These are phyloP conservation scores for Charina bottae DNA, from an alignment of 2,113 vertebrate species.

Conservation along the genomic window DNA sequence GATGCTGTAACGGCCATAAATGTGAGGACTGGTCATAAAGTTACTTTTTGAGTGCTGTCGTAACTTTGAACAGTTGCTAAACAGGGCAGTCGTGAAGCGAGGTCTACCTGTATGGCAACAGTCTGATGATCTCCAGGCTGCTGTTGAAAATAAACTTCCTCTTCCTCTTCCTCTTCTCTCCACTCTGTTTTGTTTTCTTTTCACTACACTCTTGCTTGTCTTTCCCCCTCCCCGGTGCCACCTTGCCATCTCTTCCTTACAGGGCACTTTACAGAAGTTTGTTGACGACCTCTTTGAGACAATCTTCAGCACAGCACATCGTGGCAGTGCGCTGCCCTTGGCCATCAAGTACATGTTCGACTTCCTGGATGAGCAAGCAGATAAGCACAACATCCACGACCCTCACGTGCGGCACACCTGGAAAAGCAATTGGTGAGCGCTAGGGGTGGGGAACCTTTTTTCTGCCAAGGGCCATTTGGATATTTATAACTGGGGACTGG, in stretches of 20 bases:
- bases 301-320: constrained; percentile 98
- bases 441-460: no score
- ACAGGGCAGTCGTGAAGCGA: no score
- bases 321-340: constrained; percentile 94
- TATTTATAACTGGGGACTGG: no score
- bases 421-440: constrained; percentile 98
- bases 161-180: background rate
- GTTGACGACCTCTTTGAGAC: constrained; percentile 98
- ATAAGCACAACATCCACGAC: constrained; percentile 96
- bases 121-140: no score
- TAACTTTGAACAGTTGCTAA: no score
- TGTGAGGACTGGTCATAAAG: no score
- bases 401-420: constrained; percentile 97
- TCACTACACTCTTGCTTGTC: background rate
- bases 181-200: background rate
- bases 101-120: no score
- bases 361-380: constrained; percentile 97
- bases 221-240: background rate
- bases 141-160: no score
- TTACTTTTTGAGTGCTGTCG: no score
- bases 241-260: background rate
- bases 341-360: constrained; percentile 99
- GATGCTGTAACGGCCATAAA: no score
- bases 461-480: no score
- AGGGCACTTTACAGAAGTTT: constrained; percentile 98